These are phyloP conservation scores for Drosophila lacteicornis DNA, from an alignment of 1,140 invertebrate species.

Conservation along the genomic window DNA sequence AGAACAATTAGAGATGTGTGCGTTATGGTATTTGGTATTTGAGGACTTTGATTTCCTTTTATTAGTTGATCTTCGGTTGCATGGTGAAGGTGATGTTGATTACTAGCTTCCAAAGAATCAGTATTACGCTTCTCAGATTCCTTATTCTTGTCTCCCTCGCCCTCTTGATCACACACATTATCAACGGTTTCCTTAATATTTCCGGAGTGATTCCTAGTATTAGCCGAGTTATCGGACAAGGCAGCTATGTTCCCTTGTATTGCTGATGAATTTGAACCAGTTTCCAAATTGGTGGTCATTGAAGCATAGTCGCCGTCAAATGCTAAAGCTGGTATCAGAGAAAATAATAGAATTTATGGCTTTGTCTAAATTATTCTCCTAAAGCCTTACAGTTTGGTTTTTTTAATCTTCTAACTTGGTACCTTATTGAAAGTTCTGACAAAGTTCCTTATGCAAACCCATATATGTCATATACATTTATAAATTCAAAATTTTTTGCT, in stretches of 20 bases:
- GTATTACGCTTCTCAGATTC: conserved; percentile 11
- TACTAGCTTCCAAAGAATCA: conserved; percentile 5
- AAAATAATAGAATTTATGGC: conserved; percentile 3
- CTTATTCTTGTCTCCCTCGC: conserved; percentile 18
- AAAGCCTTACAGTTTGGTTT: neutral
- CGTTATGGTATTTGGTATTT: conserved; percentile 27
- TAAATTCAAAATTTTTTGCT: too few relatives aligned
- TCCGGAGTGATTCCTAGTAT: conserved; percentile 12
- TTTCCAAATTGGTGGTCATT: conserved; percentile 66
- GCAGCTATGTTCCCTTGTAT: conserved; percentile 12
- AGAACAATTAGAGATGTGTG: conserved; percentile 58
- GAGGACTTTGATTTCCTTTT: conserved; percentile 19
- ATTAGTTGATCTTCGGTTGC: conserved; percentile 31
- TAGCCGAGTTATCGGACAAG: conserved; percentile 5
- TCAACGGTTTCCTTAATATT: conserved; percentile 38
- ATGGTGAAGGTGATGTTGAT: conserved; percentile 26
- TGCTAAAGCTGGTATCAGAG: conserved; percentile 53
- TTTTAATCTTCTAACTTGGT: too few relatives aligned
- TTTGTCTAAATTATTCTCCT: neutral
- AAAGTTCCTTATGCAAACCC: too few relatives aligned
- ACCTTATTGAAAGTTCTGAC: too few relatives aligned
- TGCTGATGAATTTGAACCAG: conserved; percentile 18
- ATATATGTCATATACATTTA: too few relatives aligned
- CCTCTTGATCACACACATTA: neutral
- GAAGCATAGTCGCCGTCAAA: conserved; percentile 70